Percentiles rank a stretch among this genome's conserved stretches.
Conservation (phyloP, 2,888 invertebrate genomes). For the Lasioglossum malachurum region DNA sequence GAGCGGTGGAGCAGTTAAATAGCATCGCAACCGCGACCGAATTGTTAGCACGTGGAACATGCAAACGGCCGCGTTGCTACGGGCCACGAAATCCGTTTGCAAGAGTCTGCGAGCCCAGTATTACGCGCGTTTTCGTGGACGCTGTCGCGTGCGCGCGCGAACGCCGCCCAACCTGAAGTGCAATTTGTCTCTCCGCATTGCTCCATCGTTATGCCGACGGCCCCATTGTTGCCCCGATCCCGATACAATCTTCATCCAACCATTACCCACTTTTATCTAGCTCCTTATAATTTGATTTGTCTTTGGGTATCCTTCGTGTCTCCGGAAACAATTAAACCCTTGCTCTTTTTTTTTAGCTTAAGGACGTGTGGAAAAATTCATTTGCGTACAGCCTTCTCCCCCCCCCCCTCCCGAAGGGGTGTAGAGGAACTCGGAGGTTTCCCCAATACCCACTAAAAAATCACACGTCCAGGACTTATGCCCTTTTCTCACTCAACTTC, state of each 20-base stretch:
- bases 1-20: constrained; percentile 81
- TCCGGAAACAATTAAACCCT: neutral
- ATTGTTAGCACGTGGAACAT: constrained; percentile 82
- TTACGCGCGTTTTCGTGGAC: constrained; percentile 70
- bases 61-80: constrained; percentile 72
- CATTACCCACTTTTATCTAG: neutral
- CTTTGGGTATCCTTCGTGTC: neutral
- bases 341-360: too few relatives aligned
- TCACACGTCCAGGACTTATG: too few relatives aligned
- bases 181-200: constrained; percentile 51
- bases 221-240: constrained; percentile 4
- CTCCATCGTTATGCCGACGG: constrained; percentile 32
- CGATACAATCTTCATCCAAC: constrained; percentile 33
- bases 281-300: neutral
- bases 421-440: too few relatives aligned
- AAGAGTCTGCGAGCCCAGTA: constrained; percentile 70
- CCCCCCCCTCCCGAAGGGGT: too few relatives aligned
- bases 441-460: too few relatives aligned
- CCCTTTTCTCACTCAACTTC: too few relatives aligned
- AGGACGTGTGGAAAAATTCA: too few relatives aligned
- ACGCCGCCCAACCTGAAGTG: constrained; percentile 43
- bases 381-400: too few relatives aligned
- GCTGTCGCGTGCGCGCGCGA: constrained; percentile 49
- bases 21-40: constrained; percentile 82
- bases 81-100: constrained; percentile 74